Percentiles rank a stretch among this genome's conserved stretches.
These are phyloP conservation scores for Seriola quinqueradiata DNA, from an alignment of 2,113 vertebrate species.

Conservation along the genomic window DNA sequence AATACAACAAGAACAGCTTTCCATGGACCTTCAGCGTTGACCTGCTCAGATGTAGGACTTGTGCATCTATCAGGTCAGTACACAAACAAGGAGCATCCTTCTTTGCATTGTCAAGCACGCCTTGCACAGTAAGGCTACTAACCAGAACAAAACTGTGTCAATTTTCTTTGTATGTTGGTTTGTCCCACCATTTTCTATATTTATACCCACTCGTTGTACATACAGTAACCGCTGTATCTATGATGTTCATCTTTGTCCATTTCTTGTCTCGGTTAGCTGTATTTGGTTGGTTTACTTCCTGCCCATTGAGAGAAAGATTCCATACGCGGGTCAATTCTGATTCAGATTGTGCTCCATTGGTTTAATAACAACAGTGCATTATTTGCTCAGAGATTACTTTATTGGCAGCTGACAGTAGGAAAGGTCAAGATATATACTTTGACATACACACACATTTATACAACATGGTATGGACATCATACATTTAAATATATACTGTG, in stretches of 20 bases:
- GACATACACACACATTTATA: background rate
- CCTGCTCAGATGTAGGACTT: background rate
- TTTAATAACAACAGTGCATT: background rate
- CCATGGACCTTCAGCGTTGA: background rate
- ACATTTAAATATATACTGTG: background rate
- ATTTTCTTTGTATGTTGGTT: background rate
- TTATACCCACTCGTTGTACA: background rate
- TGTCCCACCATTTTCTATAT: background rate
- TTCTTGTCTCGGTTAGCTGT: background rate
- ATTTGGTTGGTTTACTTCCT: background rate
- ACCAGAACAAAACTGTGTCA: too few relatives aligned
- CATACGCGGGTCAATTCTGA: background rate
- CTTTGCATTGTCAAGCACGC: background rate
- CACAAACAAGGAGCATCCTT: background rate
- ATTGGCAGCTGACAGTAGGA: background rate
- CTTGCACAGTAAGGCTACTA: background rate
- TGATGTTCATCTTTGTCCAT: background rate
- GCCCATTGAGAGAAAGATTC: background rate
- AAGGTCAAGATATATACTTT: background rate
- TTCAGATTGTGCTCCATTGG: background rate
- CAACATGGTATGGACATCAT: background rate
- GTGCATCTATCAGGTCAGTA: background rate
- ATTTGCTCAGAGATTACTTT: conserved; percentile 33
- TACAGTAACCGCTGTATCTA: background rate
- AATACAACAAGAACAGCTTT: too few relatives aligned